Base-by-base conservation (phyloP, 2,888 invertebrate species). In the Choreutis nemorana region DNA sequence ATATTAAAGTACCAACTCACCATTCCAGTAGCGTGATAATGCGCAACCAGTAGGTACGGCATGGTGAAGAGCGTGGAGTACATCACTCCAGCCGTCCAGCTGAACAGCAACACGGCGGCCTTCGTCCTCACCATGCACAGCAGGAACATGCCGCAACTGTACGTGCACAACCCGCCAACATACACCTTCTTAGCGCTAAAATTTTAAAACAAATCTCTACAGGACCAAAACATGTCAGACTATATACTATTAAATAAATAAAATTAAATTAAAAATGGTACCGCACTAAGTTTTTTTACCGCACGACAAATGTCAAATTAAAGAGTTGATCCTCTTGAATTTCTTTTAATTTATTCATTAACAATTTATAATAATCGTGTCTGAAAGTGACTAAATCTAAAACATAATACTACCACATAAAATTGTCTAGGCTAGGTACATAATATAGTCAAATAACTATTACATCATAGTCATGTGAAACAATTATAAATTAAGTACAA, bases 61-160 rank as follows among this genome's bases (percentile, higher is more conserved):
- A 97, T 94, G 6, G 97, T 97, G 68, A 97, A 97, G 14, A 97
- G 82, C 0, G 97, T 97, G 8, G 97, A 95, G 67, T 97, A 97
- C 94, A 97, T 95, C 26, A 97, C 88, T 2, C 97, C 97, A 2
- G 97, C 95, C 0, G 94, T 89, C 85, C 94, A 92, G 41, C 96
- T 94, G 62, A 94, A 93, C 22, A 94, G 55, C 23, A 95, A 86
- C 0, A 94, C 94, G 3, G 91, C 91, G 9, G 85, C 81, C 34
- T 85, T 87, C 33, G 90, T 87, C 25, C 90, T 84, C 1, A 88
- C 83, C 4, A 88, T 48, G 0, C 92, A 94, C 87, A 97, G 90
- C 40, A 91, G 58, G 35, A 90, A 78, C 94, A 96, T 96, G 3
- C 97, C 97, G 13, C 84, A 72, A 29, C 92, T 90, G 66, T 96